Base-by-base conservation (phyloP, 2,888 invertebrate species). In the Plagodis pulveraria region DNA sequence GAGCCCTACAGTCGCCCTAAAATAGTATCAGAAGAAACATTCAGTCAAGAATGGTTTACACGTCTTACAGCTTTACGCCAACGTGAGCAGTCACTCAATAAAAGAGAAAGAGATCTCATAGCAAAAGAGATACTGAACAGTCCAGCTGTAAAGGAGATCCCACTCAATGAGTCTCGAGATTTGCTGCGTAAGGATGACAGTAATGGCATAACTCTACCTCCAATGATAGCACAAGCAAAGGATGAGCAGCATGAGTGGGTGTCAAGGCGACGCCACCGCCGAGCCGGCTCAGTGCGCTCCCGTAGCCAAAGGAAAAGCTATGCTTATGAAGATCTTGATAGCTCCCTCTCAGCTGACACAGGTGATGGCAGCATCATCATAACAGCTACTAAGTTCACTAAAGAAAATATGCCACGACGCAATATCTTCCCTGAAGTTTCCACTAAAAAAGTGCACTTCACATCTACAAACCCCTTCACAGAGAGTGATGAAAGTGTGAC, bases 11-110 rank as follows among this genome's bases (percentile, higher is more conserved):
- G 74, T 55, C 78, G 80, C 51, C 93, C 94, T 5, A 89, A 93
- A 65, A 83, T 86, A 69, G 87, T 94, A 6, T 93, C 94, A 6
- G 91, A 94, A 64, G 89, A 93, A 34, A 91, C 94, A 44, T 85
- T 94, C 12, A 93, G 93, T 65, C 86, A 93, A 45, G 93, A 94
- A 64, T 94, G 94, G 94, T 84, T 94, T 84, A 85, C 93, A 50
- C 89, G 94, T n/a, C 80, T 94, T 9, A 83, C 93, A 56, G 84
- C 89, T 45, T 71, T 94, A 38, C 86, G 93, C 49, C 89, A 93
- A 65, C 88, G 93, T 50, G 94, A 94, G 69, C 86, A 93, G 38
- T 84, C 89, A 5, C 81, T 94, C 6, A 91, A 91, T 61, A 87
- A 90, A 59, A 90, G 93, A 55, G 94, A 94, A 70, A 84, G 85